Percentiles rank a stretch among this genome's conserved stretches.
phyloP scores from a whole-genome alignment of 1,140 invertebrate genomes.

The Acyrthosiphon pisum region DNA sequence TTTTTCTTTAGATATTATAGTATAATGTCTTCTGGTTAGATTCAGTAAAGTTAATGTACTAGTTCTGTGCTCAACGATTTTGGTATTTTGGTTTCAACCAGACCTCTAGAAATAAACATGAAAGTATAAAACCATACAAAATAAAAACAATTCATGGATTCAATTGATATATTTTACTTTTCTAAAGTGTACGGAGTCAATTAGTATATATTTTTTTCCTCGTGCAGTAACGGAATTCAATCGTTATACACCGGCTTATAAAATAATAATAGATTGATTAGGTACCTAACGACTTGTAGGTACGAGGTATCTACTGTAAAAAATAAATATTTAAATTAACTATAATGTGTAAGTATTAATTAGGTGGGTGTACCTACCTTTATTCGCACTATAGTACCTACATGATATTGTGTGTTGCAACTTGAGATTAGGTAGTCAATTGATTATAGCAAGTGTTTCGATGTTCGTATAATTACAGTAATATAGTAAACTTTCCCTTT shows the following conservation, averaged over 20 bases:
- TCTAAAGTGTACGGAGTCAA: no score
- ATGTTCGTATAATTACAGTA: neutral
- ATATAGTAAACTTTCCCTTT: neutral
- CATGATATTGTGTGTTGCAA: neutral
- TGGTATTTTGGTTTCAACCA: neutral
- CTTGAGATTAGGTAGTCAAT: neutral
- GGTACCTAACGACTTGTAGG: neutral
- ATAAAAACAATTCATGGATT: neutral
- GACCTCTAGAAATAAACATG: neutral
- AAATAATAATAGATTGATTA: neutral
- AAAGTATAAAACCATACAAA: neutral
- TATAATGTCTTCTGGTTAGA: neutral
- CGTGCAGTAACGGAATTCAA: neutral
- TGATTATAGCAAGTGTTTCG: neutral
- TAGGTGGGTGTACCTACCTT: neutral
- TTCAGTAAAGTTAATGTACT: neutral
- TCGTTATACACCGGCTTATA: neutral
- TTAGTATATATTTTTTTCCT: neutral
- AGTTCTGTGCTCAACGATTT: neutral
- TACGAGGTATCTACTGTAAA: neutral
- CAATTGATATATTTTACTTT: neutral
- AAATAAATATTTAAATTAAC: neutral
- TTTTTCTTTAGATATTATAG: no score
- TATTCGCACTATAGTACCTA: neutral
- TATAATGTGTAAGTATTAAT: neutral